These are phyloP conservation scores for Drosophila pseudoananassae DNA, from an alignment of 1,140 invertebrate genomes.

Conservation along the genomic window DNA sequence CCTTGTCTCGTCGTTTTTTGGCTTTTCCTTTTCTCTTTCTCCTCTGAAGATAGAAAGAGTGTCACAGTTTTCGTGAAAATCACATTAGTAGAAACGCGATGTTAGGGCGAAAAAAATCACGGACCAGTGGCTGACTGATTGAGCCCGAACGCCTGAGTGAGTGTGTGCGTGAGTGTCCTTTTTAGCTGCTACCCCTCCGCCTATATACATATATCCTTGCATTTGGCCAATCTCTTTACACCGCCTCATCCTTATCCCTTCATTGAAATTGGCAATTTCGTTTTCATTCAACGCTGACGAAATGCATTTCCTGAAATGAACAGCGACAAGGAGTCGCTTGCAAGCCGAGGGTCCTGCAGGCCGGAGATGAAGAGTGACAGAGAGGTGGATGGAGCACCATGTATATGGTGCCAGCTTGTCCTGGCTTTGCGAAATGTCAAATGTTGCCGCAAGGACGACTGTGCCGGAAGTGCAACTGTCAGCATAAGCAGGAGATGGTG, in stretches of 20 bases:
- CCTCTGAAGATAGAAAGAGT: background rate
- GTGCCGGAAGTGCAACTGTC: slow-evolving; percentile 41
- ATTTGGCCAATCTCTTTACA: no score
- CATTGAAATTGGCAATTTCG: slow-evolving; percentile 73
- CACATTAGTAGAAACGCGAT: slow-evolving; percentile 24
- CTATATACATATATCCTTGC: background rate
- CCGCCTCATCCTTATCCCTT: slow-evolving; percentile 12
- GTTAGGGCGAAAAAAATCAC: slow-evolving; percentile 14
- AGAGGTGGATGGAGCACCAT: background rate
- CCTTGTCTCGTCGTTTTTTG: background rate
- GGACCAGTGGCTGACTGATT: slow-evolving; percentile 30
- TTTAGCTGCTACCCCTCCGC: background rate
- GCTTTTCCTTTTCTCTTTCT: background rate
- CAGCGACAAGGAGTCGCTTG: slow-evolving; percentile 45
- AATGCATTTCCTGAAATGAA: slow-evolving; percentile 80
- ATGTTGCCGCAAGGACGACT: slow-evolving; percentile 58
- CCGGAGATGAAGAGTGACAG: slow-evolving; percentile 35
- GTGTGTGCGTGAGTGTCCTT: slow-evolving; percentile 1
- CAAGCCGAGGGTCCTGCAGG: slow-evolving; percentile 17
- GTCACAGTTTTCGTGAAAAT: slow-evolving; percentile 25
- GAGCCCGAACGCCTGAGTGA: slow-evolving; percentile 21
- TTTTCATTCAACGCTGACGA: slow-evolving; percentile 77
- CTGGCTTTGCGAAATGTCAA: slow-evolving; percentile 51
- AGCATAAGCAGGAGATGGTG: background rate
- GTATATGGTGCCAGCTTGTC: slow-evolving; percentile 1